Evolutionary conservation across 2,888 invertebrate species (phyloP).

Genomic region (Acrobasis repandana): DNA sequence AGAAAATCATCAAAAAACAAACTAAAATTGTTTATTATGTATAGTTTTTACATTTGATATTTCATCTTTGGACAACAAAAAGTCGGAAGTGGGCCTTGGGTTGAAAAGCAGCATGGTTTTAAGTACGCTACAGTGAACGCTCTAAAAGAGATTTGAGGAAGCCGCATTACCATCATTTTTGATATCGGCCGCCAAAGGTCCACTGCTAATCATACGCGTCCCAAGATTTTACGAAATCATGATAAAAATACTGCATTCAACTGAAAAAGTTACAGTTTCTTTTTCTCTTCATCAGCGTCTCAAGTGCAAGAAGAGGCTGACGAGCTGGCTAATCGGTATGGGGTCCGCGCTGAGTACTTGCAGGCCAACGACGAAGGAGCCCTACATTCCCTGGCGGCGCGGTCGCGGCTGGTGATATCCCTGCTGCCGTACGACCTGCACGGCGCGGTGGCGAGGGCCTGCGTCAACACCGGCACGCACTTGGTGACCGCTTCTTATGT

Average conservation of each 20-base stretch:
- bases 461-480: conserved; percentile 93
- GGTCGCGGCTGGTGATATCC: conserved; percentile 91
- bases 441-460: conserved; percentile 91
- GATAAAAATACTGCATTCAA: too few relatives aligned
- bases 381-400: conserved; percentile 86
- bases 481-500: conserved; percentile 99
- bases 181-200: background rate
- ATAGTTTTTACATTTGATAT: too few relatives aligned
- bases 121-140: too few relatives aligned
- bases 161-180: too few relatives aligned
- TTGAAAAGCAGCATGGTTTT: too few relatives aligned
- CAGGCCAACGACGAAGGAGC: conserved; percentile 90
- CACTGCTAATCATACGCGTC: background rate
- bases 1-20: too few relatives aligned
- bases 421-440: conserved; percentile 96
- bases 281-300: conserved; percentile 83
- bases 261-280: background rate
- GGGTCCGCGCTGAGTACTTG: conserved; percentile 90
- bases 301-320: conserved; percentile 95
- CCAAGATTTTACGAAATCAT: background rate
- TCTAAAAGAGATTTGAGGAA: too few relatives aligned
- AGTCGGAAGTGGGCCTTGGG: too few relatives aligned
- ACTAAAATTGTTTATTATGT: too few relatives aligned
- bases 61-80: too few relatives aligned
- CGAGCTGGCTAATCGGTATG: conserved; percentile 88